Evolutionary conservation across 2,113 vertebrate species (phyloP).

Genomic region (Dinomys branickii): DNA sequence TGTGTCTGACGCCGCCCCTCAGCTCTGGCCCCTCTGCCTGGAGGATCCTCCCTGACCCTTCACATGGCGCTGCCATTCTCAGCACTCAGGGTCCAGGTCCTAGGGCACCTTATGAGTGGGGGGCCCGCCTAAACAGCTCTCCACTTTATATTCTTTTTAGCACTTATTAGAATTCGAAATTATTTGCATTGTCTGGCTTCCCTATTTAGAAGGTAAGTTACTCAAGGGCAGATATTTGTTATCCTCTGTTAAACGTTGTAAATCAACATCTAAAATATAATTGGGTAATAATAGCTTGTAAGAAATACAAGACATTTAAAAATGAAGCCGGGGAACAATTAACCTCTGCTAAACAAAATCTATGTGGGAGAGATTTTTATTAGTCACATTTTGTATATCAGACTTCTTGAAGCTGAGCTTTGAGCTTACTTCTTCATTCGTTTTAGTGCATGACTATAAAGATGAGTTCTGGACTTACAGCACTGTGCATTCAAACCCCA

Average conservation of each 20-base stretch:
- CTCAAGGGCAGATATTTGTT: neutral
- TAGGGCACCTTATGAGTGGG: neutral
- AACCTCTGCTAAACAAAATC: neutral
- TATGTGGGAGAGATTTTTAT: neutral
- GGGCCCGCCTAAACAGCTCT: too few species aligned
- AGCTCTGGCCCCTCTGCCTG: neutral
- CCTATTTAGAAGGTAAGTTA: neutral
- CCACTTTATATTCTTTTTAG: slow-evolving; percentile 11
- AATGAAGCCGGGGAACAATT: neutral
- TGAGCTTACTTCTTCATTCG: neutral
- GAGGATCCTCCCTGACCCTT: neutral
- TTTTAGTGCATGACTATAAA: neutral
- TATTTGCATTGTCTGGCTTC: neutral
- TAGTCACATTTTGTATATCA: neutral
- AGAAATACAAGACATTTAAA: neutral
- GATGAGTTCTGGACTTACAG: neutral
- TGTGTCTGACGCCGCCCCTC: neutral
- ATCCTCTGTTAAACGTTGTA: neutral
- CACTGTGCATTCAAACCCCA: neutral
- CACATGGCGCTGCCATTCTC: neutral
- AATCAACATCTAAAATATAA: slow-evolving; percentile 30
- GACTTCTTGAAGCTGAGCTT: neutral
- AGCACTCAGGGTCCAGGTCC: neutral
- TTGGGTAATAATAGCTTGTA: neutral
- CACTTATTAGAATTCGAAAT: neutral